phyloP scores from a whole-genome alignment of 2,888 invertebrate species.

The Athalia circularis region DNA sequence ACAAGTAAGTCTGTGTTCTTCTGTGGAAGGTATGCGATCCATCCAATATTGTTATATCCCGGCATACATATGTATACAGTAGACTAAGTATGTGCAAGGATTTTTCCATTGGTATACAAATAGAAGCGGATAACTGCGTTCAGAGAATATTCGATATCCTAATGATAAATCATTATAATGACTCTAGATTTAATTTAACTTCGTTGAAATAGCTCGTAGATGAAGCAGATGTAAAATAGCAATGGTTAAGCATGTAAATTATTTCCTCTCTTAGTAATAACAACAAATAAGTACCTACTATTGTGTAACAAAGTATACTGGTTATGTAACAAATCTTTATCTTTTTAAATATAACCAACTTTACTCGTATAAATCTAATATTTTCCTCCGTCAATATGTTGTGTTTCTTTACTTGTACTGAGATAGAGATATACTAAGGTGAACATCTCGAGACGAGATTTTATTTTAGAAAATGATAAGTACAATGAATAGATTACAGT shows the following conservation, averaged over 20 bases:
- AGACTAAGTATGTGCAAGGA: conserved; percentile 54
- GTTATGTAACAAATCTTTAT: conserved; percentile 41
- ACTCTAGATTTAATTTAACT: conserved; percentile 38
- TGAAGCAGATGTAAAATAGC: conserved; percentile 37
- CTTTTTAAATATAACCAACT: conserved; percentile 42
- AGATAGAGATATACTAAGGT: no score
- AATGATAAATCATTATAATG: conserved; percentile 39
- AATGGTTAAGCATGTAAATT: conserved; percentile 29
- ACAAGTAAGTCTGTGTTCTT: conserved; percentile 50
- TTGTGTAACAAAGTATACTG: conserved; percentile 39
- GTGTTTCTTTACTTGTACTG: background rate
- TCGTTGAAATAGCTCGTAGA: conserved; percentile 2
- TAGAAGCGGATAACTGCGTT: conserved; percentile 10
- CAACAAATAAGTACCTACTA: conserved; percentile 39
- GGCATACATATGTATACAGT: conserved; percentile 48
- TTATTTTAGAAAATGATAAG: background rate
- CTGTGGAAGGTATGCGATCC: conserved; percentile 48
- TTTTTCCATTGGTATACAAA: conserved; percentile 23
- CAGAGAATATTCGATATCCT: conserved; percentile 15
- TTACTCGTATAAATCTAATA: background rate
- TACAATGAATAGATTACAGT: conserved; percentile 1
- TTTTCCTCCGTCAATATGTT: background rate
- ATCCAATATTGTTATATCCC: conserved; percentile 51
- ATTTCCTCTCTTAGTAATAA: conserved; percentile 20
- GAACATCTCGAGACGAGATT: background rate